A percentile compares a stretch with the other conserved stretches of the same genome.
Conservation (phyloP, 2,113 vertebrate species). For the Aphelocoma coerulescens region DNA sequence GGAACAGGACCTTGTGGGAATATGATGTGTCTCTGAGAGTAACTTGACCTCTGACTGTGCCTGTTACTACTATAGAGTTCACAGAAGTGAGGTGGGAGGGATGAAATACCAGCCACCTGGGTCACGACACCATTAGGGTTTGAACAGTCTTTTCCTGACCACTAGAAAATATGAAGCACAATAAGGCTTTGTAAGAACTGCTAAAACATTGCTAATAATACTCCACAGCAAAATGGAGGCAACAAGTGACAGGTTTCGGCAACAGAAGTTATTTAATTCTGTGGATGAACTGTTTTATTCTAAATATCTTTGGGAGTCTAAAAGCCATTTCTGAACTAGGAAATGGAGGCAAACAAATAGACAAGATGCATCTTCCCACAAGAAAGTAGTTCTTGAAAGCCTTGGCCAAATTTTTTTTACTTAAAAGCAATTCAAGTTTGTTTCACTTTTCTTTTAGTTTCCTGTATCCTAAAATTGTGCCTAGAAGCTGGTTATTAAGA, state of each 20-base stretch:
- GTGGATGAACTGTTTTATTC: not conserved
- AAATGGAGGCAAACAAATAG: not conserved
- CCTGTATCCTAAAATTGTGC: not conserved
- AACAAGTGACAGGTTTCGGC: not conserved
- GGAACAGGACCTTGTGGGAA: not conserved
- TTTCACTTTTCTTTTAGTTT: not conserved
- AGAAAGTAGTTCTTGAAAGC: not conserved
- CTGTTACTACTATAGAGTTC: not conserved
- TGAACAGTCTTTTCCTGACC: not conserved
- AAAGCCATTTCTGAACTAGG: not conserved
- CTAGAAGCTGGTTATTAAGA: not conserved
- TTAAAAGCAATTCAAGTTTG: not conserved
- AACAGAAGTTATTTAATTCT: not conserved
- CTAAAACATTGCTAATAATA: not conserved
- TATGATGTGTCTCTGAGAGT: not conserved
- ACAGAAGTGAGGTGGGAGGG: not conserved
- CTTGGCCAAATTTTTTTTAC: not conserved
- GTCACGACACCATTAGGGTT: not conserved
- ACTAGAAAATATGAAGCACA: not conserved
- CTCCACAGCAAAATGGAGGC: not conserved
- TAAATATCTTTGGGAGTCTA: not conserved
- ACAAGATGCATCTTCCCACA: not conserved
- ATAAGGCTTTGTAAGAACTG: not conserved
- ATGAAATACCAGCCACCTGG: not conserved
- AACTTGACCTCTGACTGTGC: not conserved